Conservation (phyloP, 1,140 invertebrate genomes). For the Sipha flava region DNA sequence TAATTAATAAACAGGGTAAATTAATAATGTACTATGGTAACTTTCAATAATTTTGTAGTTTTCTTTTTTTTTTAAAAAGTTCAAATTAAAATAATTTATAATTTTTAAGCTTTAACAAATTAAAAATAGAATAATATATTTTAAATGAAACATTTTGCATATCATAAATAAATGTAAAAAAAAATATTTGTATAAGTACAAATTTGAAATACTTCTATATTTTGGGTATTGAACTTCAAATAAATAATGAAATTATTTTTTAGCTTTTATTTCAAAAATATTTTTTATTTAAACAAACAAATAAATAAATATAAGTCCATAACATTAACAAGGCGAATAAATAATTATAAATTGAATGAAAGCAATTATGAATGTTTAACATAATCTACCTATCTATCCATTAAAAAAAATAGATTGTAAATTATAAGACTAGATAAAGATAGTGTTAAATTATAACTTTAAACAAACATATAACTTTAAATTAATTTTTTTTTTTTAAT, state of each 20-base stretch:
- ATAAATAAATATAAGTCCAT: too few relatives aligned
- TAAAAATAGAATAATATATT: background rate
- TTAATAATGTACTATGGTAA: slow-evolving; percentile 9
- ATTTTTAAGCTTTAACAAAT: background rate
- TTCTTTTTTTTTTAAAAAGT: background rate
- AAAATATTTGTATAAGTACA: background rate
- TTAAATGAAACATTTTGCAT: background rate
- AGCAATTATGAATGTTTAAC: too few relatives aligned
- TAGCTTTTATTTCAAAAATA: background rate
- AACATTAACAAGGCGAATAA: too few relatives aligned
- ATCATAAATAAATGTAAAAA: slow-evolving; percentile 1
- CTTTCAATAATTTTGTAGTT: background rate
- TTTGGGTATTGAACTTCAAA: background rate
- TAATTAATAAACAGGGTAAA: background rate
- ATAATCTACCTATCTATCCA: too few relatives aligned
- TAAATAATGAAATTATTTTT: background rate
- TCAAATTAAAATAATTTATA: background rate
- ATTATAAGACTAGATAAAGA: too few relatives aligned
- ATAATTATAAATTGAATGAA: too few relatives aligned
- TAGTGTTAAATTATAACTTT: too few relatives aligned
- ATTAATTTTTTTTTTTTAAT: too few relatives aligned
- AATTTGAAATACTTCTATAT: background rate
- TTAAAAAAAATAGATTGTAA: too few relatives aligned
- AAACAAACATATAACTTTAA: too few relatives aligned
- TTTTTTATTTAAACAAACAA: too few relatives aligned